Evolutionary conservation across 1,140 invertebrate species (phyloP).

Genomic region (Copidosoma floridanum): DNA sequence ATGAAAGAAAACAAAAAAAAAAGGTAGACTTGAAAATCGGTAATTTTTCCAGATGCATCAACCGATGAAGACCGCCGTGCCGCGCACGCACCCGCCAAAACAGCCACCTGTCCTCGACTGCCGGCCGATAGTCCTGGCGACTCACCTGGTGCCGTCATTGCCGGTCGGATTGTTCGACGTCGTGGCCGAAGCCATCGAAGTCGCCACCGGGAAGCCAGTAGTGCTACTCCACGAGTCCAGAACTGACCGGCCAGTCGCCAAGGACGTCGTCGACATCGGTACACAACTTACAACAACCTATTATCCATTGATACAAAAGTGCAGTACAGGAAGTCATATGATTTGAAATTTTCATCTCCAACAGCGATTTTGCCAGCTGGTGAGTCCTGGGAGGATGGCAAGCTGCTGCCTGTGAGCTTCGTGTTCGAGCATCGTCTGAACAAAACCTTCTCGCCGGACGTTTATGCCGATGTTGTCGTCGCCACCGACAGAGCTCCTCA

Average conservation of each 20-base stretch:
- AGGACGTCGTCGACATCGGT: constrained; percentile 58
- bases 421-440: constrained; percentile 54
- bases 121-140: constrained; percentile 50
- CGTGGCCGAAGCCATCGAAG: constrained; percentile 55
- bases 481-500: constrained; percentile 44
- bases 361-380: constrained; percentile 57
- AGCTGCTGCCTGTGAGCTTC: constrained; percentile 53
- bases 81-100: constrained; percentile 12
- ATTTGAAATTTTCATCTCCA: too few species aligned
- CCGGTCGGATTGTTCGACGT: constrained; percentile 57
- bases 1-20: too few species aligned
- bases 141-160: constrained; percentile 58
- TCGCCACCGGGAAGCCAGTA: constrained; percentile 46
- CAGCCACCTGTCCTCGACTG: constrained; percentile 16
- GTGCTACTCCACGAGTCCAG: constrained; percentile 57
- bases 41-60: too few species aligned
- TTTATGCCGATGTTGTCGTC: constrained; percentile 60
- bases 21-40: too few species aligned
- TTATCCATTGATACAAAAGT: too few species aligned
- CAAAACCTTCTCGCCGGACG: constrained; percentile 41
- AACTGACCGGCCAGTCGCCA: constrained; percentile 53
- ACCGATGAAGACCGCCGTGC: constrained; percentile 11
- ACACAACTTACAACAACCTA: too few species aligned
- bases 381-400: constrained; percentile 45
- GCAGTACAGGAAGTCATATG: too few species aligned